A percentile compares a stretch with the other conserved stretches of the same genome.
Evolutionary conservation across 1,140 invertebrate species (phyloP).

Genomic region (Sesamia nonagrioides): DNA sequence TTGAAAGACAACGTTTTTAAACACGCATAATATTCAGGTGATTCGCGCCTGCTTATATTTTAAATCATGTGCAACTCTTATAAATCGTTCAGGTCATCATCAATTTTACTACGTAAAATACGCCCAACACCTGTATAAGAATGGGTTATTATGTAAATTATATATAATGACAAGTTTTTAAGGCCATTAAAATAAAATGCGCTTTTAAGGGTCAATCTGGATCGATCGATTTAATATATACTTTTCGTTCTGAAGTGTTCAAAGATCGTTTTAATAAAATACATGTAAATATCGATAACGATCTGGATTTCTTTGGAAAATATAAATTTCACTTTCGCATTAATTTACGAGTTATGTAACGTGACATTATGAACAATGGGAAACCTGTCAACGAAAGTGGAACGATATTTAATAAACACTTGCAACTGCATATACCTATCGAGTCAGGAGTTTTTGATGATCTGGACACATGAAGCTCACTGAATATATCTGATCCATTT

Average conservation of each 20-base stretch:
- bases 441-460: constrained; percentile 18
- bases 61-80: constrained; percentile 51
- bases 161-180: constrained; percentile 47
- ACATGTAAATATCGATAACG: constrained; percentile 12
- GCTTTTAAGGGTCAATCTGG: constrained; percentile 30
- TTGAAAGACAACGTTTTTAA: constrained; percentile 51
- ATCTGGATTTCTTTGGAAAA: constrained; percentile 3
- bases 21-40: constrained; percentile 54
- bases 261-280: constrained; percentile 12
- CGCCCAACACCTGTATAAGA: constrained; percentile 59
- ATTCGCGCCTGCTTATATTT: constrained; percentile 61
- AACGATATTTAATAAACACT: constrained; percentile 55
- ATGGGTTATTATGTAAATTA: constrained; percentile 69
- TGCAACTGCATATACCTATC: constrained; percentile 15
- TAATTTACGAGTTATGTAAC: constrained; percentile 29
- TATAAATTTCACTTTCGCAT: constrained; percentile 16
- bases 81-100: constrained; percentile 52
- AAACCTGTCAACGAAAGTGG: constrained; percentile 57
- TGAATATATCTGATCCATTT: constrained; percentile 22
- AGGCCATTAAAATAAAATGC: constrained; percentile 33
- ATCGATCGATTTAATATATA: constrained; percentile 33
- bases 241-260: constrained; percentile 38
- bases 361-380: constrained; percentile 51
- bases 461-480: constrained; percentile 32
- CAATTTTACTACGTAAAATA: constrained; percentile 57